Evolutionary conservation across 2,113 vertebrate species (phyloP).

Genomic region (Ictalurus punctatus): DNA sequence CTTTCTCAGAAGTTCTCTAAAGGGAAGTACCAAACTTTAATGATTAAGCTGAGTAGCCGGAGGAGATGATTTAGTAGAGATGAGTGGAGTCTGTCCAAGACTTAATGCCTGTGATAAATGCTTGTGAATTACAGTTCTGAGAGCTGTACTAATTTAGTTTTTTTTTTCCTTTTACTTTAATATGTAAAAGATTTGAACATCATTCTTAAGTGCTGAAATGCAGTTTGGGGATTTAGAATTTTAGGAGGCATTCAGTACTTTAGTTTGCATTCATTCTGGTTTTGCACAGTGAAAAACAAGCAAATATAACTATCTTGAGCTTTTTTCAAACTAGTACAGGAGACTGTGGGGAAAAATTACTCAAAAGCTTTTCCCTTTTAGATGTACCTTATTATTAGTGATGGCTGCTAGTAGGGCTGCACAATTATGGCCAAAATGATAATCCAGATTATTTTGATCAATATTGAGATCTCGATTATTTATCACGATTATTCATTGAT

Average conservation of each 20-base stretch:
- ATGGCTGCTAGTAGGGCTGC: neutral
- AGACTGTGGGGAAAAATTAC: neutral
- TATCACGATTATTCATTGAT: too few relatives aligned
- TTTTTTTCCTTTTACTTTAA: neutral
- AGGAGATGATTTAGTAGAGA: neutral
- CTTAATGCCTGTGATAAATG: conserved; percentile 8
- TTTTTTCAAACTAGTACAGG: neutral
- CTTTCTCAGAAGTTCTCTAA: neutral
- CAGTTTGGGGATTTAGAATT: neutral
- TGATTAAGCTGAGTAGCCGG: conserved; percentile 3
- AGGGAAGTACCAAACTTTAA: conserved; percentile 1
- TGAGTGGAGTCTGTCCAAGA: neutral
- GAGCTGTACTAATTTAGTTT: conserved; percentile 9
- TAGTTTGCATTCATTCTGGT: neutral
- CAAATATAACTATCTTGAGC: neutral
- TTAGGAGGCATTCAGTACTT: neutral
- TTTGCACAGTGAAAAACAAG: neutral
- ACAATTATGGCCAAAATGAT: too few relatives aligned
- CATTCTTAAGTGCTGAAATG: conserved; percentile 8
- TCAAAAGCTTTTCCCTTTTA: neutral
- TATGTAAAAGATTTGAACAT: neutral
- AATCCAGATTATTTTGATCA: too few relatives aligned
- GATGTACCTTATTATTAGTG: neutral
- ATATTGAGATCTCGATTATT: too few relatives aligned
- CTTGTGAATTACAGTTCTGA: conserved; percentile 5